Evolutionary conservation across 2,113 vertebrate species (phyloP).

Genomic region (Odontesthes bonariensis): DNA sequence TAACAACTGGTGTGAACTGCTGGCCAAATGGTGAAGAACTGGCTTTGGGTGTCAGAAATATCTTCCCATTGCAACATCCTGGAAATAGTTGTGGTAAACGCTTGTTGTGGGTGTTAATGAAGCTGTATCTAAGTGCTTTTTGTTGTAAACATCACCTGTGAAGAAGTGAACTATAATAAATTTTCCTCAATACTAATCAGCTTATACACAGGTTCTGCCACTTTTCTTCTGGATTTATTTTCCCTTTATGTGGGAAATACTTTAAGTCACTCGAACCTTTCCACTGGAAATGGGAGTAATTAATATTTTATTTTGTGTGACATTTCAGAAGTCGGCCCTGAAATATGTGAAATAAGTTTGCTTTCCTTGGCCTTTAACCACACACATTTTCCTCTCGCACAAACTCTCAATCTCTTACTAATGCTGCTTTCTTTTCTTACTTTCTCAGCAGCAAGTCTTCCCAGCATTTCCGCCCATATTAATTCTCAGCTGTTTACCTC

Average conservation of each 20-base stretch:
- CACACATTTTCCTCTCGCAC: background rate
- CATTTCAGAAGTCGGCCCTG: conserved; percentile 41
- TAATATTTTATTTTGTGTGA: conserved; percentile 51
- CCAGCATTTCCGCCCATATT: background rate
- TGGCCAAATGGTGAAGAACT: conserved; percentile 4
- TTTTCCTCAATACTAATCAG: background rate
- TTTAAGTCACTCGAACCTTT: conserved; percentile 33
- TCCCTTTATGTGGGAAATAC: background rate
- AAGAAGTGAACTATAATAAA: background rate
- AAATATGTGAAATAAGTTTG: conserved; percentile 38
- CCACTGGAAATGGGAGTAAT: conserved; percentile 22
- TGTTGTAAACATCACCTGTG: background rate
- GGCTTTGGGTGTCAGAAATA: too few relatives aligned
- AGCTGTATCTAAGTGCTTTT: background rate
- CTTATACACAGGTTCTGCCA: background rate
- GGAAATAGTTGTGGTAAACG: too few relatives aligned
- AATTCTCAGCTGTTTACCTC: background rate
- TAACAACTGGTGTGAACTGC: background rate
- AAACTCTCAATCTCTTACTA: background rate
- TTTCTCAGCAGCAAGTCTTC: background rate
- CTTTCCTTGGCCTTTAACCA: background rate
- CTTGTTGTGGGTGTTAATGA: background rate
- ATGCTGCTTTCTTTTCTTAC: conserved; percentile 10
- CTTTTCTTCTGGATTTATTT: background rate
- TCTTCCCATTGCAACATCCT: too few relatives aligned